Base-by-base conservation (phyloP, 2,797 vertebrate species). In the Platyrinchus mystaceus region DNA sequence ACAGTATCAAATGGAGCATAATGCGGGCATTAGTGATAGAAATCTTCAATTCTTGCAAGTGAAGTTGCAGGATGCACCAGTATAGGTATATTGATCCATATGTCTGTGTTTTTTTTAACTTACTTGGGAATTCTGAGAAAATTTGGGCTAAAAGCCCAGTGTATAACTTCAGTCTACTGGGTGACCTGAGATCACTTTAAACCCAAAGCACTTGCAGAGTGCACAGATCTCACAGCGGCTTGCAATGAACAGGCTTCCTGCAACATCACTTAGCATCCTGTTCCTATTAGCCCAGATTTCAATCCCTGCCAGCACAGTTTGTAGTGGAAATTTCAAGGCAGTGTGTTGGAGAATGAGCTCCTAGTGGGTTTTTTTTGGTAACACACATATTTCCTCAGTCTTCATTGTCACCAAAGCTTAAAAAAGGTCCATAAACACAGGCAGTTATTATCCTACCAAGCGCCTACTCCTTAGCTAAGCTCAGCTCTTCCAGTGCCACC, bases 31-130 rank as follows among this genome's bases (percentile, higher is more conserved):
- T 15, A 67, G 18, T 21, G 30, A 43, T 3, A 76, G 37, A 85
- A 93, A 74, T 23, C 15, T 24, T 24, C 30, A 50, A 6, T 46
- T 84, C 39, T 63, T 91, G 27, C 13, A 34, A 69, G 37, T 13
- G 47, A 73, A 63, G 67, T 37, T 44, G 19, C 26, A 77, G 26
- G 19, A 55, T 20, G 12, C 6, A 52, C 12, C 44, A n/a, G 13
- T 26, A 20, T 21, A 43, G 5, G 4, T 44, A 12, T 36, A 69
- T 41, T 41, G 32, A 37, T 56, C 24, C 4, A 7, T 44, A 16
- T 10, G 6, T 4, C 59, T 58, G 3, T 2, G 0, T 0, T 0
- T 24, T 17, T 62, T 84, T n/a, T 19, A 41, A 19, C 7, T 55
- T 24, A 14, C 2, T 56, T 81, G 34, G 37, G 15, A 74, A 78